A percentile compares a stretch with the other conserved stretches of the same genome.
These are phyloP conservation scores for Ennomos quercinarius DNA, from an alignment of 2,888 invertebrate genomes.

Conservation along the genomic window DNA sequence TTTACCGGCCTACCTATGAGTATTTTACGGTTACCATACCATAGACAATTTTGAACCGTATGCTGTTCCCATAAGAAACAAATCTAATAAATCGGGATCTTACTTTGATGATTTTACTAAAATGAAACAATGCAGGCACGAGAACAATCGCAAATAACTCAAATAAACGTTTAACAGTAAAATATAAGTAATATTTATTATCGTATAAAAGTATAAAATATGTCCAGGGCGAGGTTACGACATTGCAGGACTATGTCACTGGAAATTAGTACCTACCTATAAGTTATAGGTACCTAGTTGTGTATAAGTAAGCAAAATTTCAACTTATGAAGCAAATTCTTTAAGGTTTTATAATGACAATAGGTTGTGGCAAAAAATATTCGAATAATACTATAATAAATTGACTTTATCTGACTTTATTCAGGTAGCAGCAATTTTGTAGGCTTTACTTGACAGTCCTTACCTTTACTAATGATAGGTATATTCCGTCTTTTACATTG, in stretches of 20 bases:
- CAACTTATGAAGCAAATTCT: slow-evolving; percentile 7
- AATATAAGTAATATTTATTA: slow-evolving; percentile 27
- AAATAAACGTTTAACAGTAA: slow-evolving; percentile 26
- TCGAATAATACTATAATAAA: no score
- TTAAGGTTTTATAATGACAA: no score
- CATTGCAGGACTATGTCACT: slow-evolving; percentile 12
- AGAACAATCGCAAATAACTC: slow-evolving; percentile 39
- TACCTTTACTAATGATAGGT: no score
- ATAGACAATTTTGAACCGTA: slow-evolving; percentile 7
- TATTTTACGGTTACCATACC: not conserved
- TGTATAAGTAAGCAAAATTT: slow-evolving; percentile 1
- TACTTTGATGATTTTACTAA: slow-evolving; percentile 4
- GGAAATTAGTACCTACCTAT: no score
- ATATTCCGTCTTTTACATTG: no score
- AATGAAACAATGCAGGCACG: slow-evolving; percentile 12
- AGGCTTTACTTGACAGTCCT: no score
- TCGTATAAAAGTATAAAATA: slow-evolving; percentile 15
- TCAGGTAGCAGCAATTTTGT: no score
- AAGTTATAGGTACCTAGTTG: no score
- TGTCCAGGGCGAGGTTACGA: slow-evolving; percentile 5
- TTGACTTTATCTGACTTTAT: no score
- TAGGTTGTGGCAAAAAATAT: no score
- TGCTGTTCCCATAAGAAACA: not conserved
- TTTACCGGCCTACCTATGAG: no score
- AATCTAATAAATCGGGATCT: not conserved